phyloP scores from a whole-genome alignment of 2,113 vertebrate species.

The Neotoma lepida region DNA sequence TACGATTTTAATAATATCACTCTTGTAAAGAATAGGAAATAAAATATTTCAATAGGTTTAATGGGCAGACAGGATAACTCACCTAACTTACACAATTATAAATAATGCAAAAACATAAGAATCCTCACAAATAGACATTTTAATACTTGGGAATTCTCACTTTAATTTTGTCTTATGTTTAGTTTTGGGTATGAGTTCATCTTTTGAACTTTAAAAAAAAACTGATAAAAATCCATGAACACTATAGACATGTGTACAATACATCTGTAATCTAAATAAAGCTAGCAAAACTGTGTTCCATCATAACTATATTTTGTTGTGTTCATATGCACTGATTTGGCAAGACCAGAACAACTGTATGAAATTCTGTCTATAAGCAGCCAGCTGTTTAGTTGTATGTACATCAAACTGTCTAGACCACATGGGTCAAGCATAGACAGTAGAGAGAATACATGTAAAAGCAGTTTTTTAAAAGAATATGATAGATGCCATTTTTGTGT shows the following conservation, averaged over 20 bases:
- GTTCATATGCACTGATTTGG: background rate
- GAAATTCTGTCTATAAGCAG: background rate
- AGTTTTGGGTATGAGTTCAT: background rate
- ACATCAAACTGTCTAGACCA: background rate
- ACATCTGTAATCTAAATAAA: slow-evolving; percentile 3
- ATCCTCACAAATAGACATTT: background rate
- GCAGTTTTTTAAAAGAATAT: background rate
- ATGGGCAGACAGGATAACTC: background rate
- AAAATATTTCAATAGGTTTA: background rate
- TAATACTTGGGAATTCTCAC: background rate
- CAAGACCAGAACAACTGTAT: background rate
- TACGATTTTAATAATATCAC: background rate
- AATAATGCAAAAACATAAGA: background rate
- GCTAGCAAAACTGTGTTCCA: background rate
- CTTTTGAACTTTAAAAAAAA: slow-evolving; percentile 8
- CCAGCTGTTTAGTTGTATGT: background rate
- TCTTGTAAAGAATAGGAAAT: background rate
- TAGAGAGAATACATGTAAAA: background rate
- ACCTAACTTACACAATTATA: background rate
- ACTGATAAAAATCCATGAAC: background rate
- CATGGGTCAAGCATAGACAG: background rate
- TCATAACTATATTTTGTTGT: background rate
- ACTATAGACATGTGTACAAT: background rate
- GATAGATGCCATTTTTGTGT: background rate
- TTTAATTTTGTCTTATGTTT: slow-evolving; percentile 12